Conservation (phyloP, 2,113 vertebrate species). For the Hemibagrus wyckioides region DNA sequence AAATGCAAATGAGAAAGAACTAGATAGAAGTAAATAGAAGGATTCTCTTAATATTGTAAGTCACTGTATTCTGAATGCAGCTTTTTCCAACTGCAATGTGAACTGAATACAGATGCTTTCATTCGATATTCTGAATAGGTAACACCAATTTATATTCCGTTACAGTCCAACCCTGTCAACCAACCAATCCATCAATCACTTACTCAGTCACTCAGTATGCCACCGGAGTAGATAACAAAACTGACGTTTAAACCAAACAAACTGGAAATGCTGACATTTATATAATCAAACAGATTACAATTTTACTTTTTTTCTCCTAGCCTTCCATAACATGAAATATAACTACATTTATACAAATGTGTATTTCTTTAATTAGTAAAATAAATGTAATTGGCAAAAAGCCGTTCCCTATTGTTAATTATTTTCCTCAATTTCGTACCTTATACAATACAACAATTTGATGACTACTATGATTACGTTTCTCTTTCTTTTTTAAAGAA, state of each 20-base stretch:
- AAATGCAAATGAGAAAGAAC: not conserved
- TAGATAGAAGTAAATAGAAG: not conserved
- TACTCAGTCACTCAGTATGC: not conserved
- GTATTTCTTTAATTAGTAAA: not conserved
- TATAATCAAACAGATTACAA: not conserved
- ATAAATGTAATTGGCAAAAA: not conserved
- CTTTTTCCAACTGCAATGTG: not conserved
- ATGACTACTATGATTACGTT: not conserved
- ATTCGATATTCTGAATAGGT: not conserved
- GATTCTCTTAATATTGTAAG: not conserved
- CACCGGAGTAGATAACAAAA: not conserved
- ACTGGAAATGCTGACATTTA: not conserved
- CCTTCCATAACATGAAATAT: not conserved
- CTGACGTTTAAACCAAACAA: not conserved
- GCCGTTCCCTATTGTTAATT: not conserved
- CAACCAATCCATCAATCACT: not conserved
- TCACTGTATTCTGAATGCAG: not conserved
- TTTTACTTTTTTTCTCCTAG: not conserved
- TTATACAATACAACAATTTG: not conserved
- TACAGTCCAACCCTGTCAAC: not conserved
- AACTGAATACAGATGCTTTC: not conserved
- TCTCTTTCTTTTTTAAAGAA: not conserved
- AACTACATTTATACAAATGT: not conserved
- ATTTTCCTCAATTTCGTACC: not conserved
- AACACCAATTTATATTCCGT: conserved; percentile 2